Conservation (phyloP, 1,140 invertebrate genomes). For the Drosophila nigrodunni region DNA sequence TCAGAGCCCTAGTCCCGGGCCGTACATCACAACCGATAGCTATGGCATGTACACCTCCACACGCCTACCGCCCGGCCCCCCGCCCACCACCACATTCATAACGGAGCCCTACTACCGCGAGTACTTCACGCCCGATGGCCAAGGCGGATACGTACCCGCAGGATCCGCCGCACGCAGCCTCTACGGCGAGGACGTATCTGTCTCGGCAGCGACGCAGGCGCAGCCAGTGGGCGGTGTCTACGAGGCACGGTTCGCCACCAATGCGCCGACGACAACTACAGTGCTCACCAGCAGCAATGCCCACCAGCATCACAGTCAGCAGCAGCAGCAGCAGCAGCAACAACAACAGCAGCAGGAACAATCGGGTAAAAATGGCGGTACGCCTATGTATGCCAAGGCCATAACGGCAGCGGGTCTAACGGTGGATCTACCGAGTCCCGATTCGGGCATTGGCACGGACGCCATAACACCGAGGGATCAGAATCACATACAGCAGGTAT, state of each 20-base stretch:
- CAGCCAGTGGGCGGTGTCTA: slow-evolving; percentile 65
- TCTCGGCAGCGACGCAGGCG: slow-evolving; percentile 58
- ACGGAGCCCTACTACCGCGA: slow-evolving; percentile 84
- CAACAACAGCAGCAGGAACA: slow-evolving; percentile 67
- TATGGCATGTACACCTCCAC: slow-evolving; percentile 84
- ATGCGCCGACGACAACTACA: slow-evolving; percentile 70
- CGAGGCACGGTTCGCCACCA: slow-evolving; percentile 79
- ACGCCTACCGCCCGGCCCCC: slow-evolving; percentile 69
- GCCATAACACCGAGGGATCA: slow-evolving; percentile 95
- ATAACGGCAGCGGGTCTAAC: slow-evolving; percentile 90
- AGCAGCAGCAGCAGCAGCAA: slow-evolving; percentile 64
- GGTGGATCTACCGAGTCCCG: slow-evolving; percentile 95
- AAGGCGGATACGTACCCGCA: slow-evolving; percentile 78
- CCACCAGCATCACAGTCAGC: slow-evolving; percentile 51
- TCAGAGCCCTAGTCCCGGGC: slow-evolving; percentile 82
- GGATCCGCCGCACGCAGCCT: slow-evolving; percentile 61
- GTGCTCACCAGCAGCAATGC: slow-evolving; percentile 67
- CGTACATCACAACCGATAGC: slow-evolving; percentile 79
- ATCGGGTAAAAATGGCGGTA: slow-evolving; percentile 59
- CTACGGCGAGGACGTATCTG: slow-evolving; percentile 75
- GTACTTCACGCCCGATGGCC: slow-evolving; percentile 80
- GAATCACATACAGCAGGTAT: slow-evolving; percentile 94
- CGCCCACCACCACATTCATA: slow-evolving; percentile 79
- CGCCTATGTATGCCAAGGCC: slow-evolving; percentile 81
- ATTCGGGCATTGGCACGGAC: slow-evolving; percentile 95